Percentiles rank a stretch among this genome's conserved stretches.
Evolutionary conservation across 35 echinoderm and acorn worm species (phyloP).

Genomic region (Heliocidaris tuberculata): DNA sequence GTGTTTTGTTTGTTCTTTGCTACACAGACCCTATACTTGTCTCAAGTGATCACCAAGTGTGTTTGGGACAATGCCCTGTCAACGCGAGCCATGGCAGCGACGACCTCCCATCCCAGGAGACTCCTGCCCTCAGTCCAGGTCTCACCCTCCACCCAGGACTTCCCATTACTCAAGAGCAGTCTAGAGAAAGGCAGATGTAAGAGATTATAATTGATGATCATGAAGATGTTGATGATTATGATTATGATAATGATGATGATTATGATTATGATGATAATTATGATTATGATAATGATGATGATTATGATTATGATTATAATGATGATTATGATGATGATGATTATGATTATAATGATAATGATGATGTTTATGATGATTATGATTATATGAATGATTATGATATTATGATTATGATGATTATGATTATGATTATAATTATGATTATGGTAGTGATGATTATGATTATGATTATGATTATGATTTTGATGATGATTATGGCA

Average conservation of each 20-base stretch:
- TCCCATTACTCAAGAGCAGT: constrained; percentile 59
- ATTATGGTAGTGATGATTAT: too few relatives aligned
- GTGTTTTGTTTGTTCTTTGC: background rate
- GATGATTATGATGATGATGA: too few relatives aligned
- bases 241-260: background rate
- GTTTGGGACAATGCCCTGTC: constrained; percentile 80
- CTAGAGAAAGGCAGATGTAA: constrained; percentile 60
- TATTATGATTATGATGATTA: too few relatives aligned
- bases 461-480: too few relatives aligned
- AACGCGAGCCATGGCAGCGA: constrained; percentile 60
- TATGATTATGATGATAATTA: background rate
- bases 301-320: too few relatives aligned
- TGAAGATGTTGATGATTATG: background rate
- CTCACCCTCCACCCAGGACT: constrained; percentile 44
- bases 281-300: too few relatives aligned
- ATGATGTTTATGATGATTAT: too few relatives aligned
- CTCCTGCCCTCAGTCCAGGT: constrained; percentile 33
- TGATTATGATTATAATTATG: too few relatives aligned
- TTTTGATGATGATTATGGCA: too few relatives aligned
- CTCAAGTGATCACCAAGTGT: constrained; percentile 80
- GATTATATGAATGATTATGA: too few relatives aligned
- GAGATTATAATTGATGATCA: background rate
- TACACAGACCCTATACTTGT: constrained; percentile 68
- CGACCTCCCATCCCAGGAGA: constrained; percentile 45
- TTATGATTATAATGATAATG: too few relatives aligned